Conservation (phyloP, 1,140 invertebrate genomes). For the Diploscapter pachys region DNA sequence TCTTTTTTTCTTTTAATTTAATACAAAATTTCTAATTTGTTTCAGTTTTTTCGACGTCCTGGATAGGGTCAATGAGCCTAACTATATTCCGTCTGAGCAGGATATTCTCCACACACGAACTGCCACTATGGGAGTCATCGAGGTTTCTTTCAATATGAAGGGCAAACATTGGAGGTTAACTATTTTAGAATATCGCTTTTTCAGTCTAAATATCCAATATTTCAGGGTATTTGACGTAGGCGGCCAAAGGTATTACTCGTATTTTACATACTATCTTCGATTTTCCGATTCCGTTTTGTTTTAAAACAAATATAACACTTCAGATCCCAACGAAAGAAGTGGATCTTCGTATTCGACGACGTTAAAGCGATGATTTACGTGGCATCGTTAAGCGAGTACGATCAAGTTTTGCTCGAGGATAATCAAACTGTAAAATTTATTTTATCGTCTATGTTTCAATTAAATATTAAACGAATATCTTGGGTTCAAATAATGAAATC, state of each 20-base stretch:
- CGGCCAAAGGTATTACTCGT: constrained; percentile 59
- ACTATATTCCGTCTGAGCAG: constrained; percentile 34
- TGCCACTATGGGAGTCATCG: constrained; percentile 36
- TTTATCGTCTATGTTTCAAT: background rate
- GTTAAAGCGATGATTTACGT: constrained; percentile 46
- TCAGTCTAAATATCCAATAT: background rate
- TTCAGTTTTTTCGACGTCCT: constrained; percentile 38
- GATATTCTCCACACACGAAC: constrained; percentile 36
- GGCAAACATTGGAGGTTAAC: constrained; percentile 27
- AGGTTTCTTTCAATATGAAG: constrained; percentile 35
- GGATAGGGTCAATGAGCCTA: constrained; percentile 18
- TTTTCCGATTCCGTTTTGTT: too few relatives aligned
- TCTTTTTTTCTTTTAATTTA: too few relatives aligned
- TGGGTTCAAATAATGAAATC: background rate
- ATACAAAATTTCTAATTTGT: background rate
- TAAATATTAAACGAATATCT: background rate
- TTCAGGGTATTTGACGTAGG: constrained; percentile 61
- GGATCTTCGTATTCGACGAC: constrained; percentile 64
- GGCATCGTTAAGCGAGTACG: constrained; percentile 59
- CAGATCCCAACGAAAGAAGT: constrained; percentile 64
- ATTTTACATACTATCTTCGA: too few relatives aligned
- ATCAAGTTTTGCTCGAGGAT: constrained; percentile 60
- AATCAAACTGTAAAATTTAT: constrained; percentile 50
- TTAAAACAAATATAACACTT: too few relatives aligned
- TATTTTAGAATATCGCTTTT: background rate